phyloP scores from a whole-genome alignment of 1,140 invertebrate genomes.

The Zeugodacus cucurbitae region DNA sequence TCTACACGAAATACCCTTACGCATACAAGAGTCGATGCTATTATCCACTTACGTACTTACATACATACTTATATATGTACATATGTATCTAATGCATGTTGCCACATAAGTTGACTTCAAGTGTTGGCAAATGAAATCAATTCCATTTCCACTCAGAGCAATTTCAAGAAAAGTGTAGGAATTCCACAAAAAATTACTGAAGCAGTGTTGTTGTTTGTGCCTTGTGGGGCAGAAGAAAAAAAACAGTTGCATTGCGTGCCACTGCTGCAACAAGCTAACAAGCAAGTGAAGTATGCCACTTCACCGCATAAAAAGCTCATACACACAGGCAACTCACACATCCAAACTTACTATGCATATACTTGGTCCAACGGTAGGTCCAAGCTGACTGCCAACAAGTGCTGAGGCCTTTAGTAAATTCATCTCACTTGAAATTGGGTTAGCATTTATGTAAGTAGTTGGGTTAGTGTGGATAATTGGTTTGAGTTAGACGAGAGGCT shows the following conservation, averaged over 20 bases:
- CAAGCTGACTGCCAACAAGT: not conserved
- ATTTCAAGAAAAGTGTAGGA: not conserved
- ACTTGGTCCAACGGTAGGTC: not conserved
- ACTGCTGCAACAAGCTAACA: not conserved
- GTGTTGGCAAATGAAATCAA: conserved; percentile 29
- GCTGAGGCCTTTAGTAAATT: not conserved
- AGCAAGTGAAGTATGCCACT: too few relatives aligned
- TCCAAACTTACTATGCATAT: not conserved
- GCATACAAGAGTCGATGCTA: not conserved
- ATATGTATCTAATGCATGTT: not conserved
- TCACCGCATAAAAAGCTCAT: too few relatives aligned
- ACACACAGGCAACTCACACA: not conserved
- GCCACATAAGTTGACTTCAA: not conserved
- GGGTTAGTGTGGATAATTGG: not conserved
- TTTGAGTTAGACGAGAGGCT: not conserved
- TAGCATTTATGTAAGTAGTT: not conserved
- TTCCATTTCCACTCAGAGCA: not conserved
- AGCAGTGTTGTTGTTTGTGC: not conserved
- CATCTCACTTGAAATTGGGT: not conserved
- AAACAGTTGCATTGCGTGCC: not conserved
- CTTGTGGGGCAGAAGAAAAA: not conserved
- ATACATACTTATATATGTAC: not conserved
- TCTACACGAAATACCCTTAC: not conserved
- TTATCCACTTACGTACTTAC: not conserved
- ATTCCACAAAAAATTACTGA: not conserved